These are phyloP conservation scores for Vipera ursinii DNA, from an alignment of 2,797 vertebrate genomes.

Conservation along the genomic window DNA sequence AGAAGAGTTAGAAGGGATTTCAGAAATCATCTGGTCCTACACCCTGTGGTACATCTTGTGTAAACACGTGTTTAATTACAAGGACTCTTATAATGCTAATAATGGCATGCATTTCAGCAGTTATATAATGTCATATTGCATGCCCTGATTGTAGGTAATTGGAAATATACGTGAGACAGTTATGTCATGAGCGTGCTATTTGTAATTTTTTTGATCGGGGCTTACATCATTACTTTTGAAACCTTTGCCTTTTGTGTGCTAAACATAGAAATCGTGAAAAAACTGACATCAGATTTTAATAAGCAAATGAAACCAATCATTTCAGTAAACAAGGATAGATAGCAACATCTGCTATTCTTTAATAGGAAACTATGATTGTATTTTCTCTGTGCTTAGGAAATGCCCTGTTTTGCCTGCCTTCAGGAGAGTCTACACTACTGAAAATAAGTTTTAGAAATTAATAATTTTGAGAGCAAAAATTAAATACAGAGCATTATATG, in stretches of 20 bases:
- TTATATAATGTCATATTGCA: background rate
- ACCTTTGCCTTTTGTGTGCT: background rate
- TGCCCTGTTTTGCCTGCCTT: background rate
- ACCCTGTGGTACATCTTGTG: background rate
- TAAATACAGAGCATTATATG: background rate
- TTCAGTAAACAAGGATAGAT: background rate
- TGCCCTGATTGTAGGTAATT: constrained; percentile 12
- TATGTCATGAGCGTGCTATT: background rate
- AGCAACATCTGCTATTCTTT: background rate
- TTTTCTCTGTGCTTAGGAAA: background rate
- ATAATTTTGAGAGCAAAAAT: background rate
- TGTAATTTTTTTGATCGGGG: background rate
- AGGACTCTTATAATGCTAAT: constrained; percentile 23
- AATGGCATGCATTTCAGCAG: constrained; percentile 27
- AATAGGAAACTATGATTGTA: background rate
- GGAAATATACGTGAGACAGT: background rate
- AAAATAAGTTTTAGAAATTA: background rate
- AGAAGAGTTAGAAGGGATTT: background rate
- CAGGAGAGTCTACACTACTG: background rate
- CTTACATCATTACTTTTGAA: background rate
- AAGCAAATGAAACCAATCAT: background rate
- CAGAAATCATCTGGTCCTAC: background rate
- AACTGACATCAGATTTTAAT: background rate
- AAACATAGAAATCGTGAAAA: background rate
- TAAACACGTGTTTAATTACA: constrained; percentile 24